These are phyloP conservation scores for Conger conger DNA, from an alignment of 2,113 vertebrate species.

Conservation along the genomic window DNA sequence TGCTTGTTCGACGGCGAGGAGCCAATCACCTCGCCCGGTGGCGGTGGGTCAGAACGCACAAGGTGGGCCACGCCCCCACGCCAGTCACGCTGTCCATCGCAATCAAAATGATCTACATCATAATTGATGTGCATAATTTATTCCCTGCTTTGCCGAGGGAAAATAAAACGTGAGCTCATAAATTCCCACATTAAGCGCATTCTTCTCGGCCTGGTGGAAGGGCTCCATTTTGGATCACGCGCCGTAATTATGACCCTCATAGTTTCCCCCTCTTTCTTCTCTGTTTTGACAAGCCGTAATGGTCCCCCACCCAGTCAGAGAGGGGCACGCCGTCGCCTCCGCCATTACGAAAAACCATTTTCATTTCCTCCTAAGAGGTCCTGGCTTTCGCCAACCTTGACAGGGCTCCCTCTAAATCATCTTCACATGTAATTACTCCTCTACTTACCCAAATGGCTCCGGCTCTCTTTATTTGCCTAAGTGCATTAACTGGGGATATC, in stretches of 20 bases:
- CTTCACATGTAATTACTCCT: slow-evolving; percentile 64
- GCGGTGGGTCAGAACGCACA: neutral
- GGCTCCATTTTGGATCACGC: slow-evolving; percentile 54
- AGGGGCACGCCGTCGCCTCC: slow-evolving; percentile 57
- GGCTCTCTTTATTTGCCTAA: slow-evolving; percentile 67
- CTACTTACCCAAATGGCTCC: slow-evolving; percentile 70
- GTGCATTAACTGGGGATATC: slow-evolving; percentile 65
- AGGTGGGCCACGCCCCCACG: neutral
- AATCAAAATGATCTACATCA: slow-evolving; percentile 59
- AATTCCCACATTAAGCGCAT: slow-evolving; percentile 58
- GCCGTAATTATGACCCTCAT: slow-evolving; percentile 68
- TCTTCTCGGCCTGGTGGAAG: slow-evolving; percentile 30
- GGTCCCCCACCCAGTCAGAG: slow-evolving; percentile 60
- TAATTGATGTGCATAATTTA: slow-evolving; percentile 60
- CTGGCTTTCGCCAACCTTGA: slow-evolving; percentile 56
- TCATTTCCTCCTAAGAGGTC: slow-evolving; percentile 67
- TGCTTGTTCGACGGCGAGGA: neutral
- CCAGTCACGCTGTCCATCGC: slow-evolving; percentile 24
- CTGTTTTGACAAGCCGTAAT: slow-evolving; percentile 68
- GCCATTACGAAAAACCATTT: slow-evolving; percentile 69
- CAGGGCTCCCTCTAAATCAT: slow-evolving; percentile 69
- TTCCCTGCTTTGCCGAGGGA: slow-evolving; percentile 50
- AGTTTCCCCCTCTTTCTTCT: slow-evolving; percentile 69
- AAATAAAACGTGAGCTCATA: slow-evolving; percentile 59
- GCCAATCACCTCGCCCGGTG: neutral